Conservation (phyloP, 37 sponge, comb jelly and placozoan genomes). For the Geodia barretti region DNA sequence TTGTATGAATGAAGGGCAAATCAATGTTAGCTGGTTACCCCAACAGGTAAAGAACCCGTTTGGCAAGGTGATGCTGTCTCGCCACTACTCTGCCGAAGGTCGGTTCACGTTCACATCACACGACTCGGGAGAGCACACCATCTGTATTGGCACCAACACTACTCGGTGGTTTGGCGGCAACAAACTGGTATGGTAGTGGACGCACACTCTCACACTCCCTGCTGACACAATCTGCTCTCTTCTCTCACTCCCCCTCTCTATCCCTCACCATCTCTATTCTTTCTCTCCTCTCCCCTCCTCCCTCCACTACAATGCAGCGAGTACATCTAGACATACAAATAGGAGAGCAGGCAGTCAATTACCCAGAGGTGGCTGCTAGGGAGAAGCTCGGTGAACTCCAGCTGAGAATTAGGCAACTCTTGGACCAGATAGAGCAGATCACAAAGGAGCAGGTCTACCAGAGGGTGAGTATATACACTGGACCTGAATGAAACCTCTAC, state of each 20-base stretch:
- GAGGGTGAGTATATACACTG: conserved; percentile 74
- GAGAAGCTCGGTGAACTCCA: conserved; percentile 97
- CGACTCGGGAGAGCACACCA: conserved; percentile 95
- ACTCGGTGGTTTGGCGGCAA: conserved; percentile 93
- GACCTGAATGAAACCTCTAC: too few species aligned
- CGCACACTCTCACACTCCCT: neutral
- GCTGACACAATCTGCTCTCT: too few species aligned
- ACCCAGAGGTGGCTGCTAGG: conserved; percentile 89
- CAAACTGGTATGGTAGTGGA: conserved; percentile 65
- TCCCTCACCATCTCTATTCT: too few species aligned
- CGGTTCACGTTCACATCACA: conserved; percentile 93
- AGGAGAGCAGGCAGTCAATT: conserved; percentile 98
- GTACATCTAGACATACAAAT: conserved; percentile 84
- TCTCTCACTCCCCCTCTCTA: neutral
- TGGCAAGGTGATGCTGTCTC: conserved; percentile 79
- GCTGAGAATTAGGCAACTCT: conserved; percentile 88
- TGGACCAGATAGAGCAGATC: conserved; percentile 98
- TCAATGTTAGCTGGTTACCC: too few species aligned
- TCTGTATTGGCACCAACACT: conserved; percentile 92
- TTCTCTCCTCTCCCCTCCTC: neutral
- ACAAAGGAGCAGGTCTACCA: conserved; percentile 96
- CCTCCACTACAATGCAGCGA: conserved; percentile 46
- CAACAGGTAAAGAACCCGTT: conserved; percentile 86
- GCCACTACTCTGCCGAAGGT: conserved; percentile 89
- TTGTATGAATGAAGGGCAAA: too few species aligned